These are phyloP conservation scores for Oscheius sp. DNA, from an alignment of 2,888 invertebrate genomes.

Conservation along the genomic window DNA sequence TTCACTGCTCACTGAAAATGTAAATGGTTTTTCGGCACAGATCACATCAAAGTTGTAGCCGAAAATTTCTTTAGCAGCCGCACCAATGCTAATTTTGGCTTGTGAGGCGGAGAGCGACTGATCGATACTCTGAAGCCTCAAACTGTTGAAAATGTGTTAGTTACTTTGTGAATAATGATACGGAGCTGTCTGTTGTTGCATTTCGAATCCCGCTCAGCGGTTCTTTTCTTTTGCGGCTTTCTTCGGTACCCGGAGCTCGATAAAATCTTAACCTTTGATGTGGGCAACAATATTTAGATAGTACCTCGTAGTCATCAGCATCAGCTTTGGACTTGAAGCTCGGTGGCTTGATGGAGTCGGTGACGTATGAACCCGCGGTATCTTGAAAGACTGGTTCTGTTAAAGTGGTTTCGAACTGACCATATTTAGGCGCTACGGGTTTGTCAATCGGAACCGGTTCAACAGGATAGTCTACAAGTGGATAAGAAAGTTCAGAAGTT, in stretches of 20 bases:
- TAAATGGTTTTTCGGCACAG: constrained; percentile 38
- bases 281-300: neutral
- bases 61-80: constrained; percentile 47
- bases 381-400: neutral
- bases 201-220: neutral
- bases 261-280: neutral
- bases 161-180: constrained; percentile 14
- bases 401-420: constrained; percentile 1
- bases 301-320: constrained; percentile 20
- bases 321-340: constrained; percentile 17
- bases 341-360: neutral
- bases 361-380: neutral
- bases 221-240: constrained; percentile 15
- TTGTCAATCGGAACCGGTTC: constrained; percentile 27
- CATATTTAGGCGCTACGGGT: constrained; percentile 15
- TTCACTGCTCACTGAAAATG: constrained; percentile 7
- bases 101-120: neutral
- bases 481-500: neutral
- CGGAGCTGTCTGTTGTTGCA: constrained; percentile 9
- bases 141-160: neutral
- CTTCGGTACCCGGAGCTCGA: constrained; percentile 10
- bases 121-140: constrained; percentile 11
- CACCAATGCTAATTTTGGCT: constrained; percentile 45
- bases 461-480: constrained; percentile 2
- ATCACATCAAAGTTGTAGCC: constrained; percentile 57